Conservation (phyloP, 2,888 invertebrate species). For the Spilarctia lutea region DNA sequence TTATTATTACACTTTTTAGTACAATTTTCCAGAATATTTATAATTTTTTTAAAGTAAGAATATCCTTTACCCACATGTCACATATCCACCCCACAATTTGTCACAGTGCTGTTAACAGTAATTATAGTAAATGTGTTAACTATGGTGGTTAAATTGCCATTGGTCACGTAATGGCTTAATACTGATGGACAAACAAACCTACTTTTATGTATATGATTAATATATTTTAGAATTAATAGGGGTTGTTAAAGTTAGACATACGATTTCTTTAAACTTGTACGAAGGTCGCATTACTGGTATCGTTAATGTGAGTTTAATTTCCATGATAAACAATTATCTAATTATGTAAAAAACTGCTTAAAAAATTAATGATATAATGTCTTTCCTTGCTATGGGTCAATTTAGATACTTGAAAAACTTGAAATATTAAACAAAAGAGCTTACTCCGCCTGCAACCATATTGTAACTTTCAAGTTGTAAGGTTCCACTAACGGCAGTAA, state of each 20-base stretch:
- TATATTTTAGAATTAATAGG: slow-evolving; percentile 10
- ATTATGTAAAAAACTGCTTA: neutral
- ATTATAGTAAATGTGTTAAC: slow-evolving; percentile 77
- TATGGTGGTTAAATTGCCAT: slow-evolving; percentile 62
- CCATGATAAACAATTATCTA: neutral
- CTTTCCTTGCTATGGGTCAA: neutral
- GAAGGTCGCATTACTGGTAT: neutral
- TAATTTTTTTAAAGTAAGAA: neutral
- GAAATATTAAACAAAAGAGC: no score
- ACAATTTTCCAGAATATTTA: neutral
- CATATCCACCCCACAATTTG: slow-evolving; percentile 43
- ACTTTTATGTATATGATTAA: slow-evolving; percentile 39
- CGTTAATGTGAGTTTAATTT: neutral
- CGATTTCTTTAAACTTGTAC: neutral
- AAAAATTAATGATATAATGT: neutral
- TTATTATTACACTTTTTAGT: neutral
- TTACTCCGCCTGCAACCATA: no score
- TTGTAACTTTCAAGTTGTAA: no score
- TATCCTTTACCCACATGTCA: slow-evolving; percentile 3
- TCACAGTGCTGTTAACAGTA: slow-evolving; percentile 53
- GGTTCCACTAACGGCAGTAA: no score
- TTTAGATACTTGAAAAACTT: neutral
- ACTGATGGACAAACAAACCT: slow-evolving; percentile 38
- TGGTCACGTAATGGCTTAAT: slow-evolving; percentile 71
- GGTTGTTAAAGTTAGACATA: neutral